Base-by-base conservation (phyloP, 1,140 invertebrate genomes). In the Pseudobourletiella spinata region DNA sequence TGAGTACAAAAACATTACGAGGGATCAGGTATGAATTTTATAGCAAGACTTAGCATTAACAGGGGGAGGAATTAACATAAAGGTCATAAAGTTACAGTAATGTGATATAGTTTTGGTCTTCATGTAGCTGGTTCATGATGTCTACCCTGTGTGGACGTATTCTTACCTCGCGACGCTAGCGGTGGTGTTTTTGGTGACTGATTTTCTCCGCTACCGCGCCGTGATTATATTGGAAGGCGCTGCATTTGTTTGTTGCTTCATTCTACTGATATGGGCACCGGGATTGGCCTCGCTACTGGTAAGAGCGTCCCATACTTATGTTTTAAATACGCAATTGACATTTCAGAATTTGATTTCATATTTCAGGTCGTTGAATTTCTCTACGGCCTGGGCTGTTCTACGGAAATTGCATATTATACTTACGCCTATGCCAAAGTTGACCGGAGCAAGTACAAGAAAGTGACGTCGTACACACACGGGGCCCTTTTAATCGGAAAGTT, bases 351-450 rank as follows among this genome's bases (percentile, higher is more conserved):
- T 46, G 24, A 46, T 46, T 18, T 28, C 35, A 42, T n/a, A 8
- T 20, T 66, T 29, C 28, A 76, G 73, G 32, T 72, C 11, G 74
- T 77, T 66, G 71, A 79, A 62, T 71, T 77, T 28, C 80, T 86
- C 60, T 93, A 89, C 76, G 91, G 91, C 2, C 77, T 89, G 14
- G 89, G 88, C 69, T 83, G 89, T 72, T 89, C 91, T 0, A 84
- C 89, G 8, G 91, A 95, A 77, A 85, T 95, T 1, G 91, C 91
- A 0, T 95, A 95, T 75, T 89, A 85, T 66, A 92, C 91, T 0
- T 96, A 95, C 71, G 90, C 95, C 64, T 96, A 95, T 78, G 89
- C 91, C 14, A 89, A 92, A 80, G 90, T 95, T 44, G 80, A 84
- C 61, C 81, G 79, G 67, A 75, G 81, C 25, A 81, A 84, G 70